Evolutionary conservation across 2,888 invertebrate species (phyloP), one percentile per base, ranked within the genome.

Genomic region (Ectobius pallidus): DNA sequence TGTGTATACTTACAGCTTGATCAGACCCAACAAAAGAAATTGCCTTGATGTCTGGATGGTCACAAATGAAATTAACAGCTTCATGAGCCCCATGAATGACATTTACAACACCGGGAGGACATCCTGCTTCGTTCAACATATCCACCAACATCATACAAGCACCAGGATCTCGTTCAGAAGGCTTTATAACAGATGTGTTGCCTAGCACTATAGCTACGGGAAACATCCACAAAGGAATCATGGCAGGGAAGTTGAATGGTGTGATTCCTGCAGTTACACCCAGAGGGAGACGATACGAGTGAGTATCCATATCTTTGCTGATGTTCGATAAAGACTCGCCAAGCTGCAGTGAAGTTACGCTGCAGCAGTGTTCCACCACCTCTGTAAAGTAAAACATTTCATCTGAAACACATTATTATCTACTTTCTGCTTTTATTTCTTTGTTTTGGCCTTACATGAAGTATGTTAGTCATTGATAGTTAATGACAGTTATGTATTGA

Each of bases 181-280:
- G 99, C 85, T 94, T 99, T 80, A 99, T 86, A 70, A 99, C 86
- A 83, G 94, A 93, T 0, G 99, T 95, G 84, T 99, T 99, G 62
- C 99, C 99, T 1, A 74, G 55, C 3, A 74, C 92, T 46, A 93
- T 85, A 18, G 94, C 90, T 63, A 93, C 86, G 0, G 94, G 94
- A 88, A 93, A 93, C 89, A 93, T 93, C 99, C 99, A 99, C 3
- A 99, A 87, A 0, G 99, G 99, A 78, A 99, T 97, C 99, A 99
- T 99, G 34, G 99, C 99, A 0, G 99, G 99, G 84, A 99, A 99
- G 84, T 99, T 99, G 84, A 99, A 99, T 0, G 98, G 98, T n/a
- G 96, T 94, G 79, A 99, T 96, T 65, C 98, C 97, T 80, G 92
- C 96, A 22, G 93, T 93, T 1, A 97, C 94, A 52, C 99, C 99